Base-by-base conservation (phyloP, 2,888 invertebrate genomes). In the Tortricodes alternella region DNA sequence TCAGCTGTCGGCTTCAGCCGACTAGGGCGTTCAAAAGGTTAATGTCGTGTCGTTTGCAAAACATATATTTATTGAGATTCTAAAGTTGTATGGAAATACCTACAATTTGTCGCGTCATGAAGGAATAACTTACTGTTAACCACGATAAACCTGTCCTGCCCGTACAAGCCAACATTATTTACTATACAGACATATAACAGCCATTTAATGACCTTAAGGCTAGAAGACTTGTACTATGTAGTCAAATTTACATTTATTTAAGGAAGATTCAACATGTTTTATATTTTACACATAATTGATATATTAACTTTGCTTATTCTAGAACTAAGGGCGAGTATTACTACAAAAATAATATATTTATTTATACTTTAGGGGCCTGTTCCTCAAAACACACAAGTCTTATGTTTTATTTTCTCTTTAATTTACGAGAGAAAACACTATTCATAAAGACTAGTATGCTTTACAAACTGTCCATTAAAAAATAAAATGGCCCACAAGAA, bases 151-250 rank as follows among this genome's bases (percentile, higher is more conserved):
- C 58, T 39, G 49, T 35, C 16, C 39, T 37, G n/a, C n/a, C n/a
- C n/a, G 24, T 55, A 48, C 49, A 27, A 44, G 44, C 49, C 46
- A 41, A 37, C 32, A 49, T 39, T 53, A 50, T 18, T 24, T 53
- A n/a, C n/a, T n/a, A n/a, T 34, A 46, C 32, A 39, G 58, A 60
- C 50, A 61, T 49, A 27, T 46, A 65, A 60, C 49, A 60, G 72
- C 76, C 76, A 77, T 78, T 68, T 66, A 49, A 80, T 75, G 73
- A 79, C 76, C 61, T 62, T 83, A 88, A 88, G 86, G 88, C 88
- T 85, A 83, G 67, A 73, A 64, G 72, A 74, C 44, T 89, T 89
- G 89, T 89, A 89, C 86, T 85, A 82, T 62, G 23, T 83, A 83
- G 83, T 83, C 64, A 68, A 73, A 72, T 46, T 46, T 38, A 44